A percentile compares a stretch with the other conserved stretches of the same genome.
phyloP scores from a whole-genome alignment of 2,797 vertebrate species.

The Podarcis lilfordi region DNA sequence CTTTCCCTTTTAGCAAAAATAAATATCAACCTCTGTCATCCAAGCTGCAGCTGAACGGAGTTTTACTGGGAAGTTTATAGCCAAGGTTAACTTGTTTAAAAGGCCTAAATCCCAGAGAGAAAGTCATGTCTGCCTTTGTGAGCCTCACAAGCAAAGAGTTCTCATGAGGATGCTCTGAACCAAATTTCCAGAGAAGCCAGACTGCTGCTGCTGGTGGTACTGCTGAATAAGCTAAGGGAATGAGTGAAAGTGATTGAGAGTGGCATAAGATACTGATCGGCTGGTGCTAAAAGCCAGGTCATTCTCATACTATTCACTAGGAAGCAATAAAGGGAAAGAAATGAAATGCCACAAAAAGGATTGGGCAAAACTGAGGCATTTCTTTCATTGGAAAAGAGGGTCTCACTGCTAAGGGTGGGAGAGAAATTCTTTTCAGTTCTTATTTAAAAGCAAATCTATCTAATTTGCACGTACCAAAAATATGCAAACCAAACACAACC shows the following conservation, averaged over 20 bases:
- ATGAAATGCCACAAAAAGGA: neutral
- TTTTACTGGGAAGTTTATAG: conserved; percentile 18
- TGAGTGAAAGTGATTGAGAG: neutral
- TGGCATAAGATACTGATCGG: neutral
- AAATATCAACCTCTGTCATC: conserved; percentile 20
- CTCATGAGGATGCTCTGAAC: neutral
- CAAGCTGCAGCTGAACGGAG: conserved; percentile 13
- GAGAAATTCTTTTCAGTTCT: no score
- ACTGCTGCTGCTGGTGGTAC: neutral
- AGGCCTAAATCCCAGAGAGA: conserved; percentile 1
- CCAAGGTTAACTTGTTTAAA: conserved; percentile 1
- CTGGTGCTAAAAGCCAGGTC: neutral
- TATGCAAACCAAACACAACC: no score
- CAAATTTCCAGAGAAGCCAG: neutral
- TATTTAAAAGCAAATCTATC: no score
- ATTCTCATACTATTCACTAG: neutral
- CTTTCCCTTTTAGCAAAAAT: conserved; percentile 21
- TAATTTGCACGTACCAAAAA: no score
- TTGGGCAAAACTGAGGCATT: neutral
- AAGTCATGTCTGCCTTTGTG: neutral
- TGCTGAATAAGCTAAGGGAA: neutral
- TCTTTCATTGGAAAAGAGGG: neutral
- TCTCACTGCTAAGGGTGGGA: neutral
- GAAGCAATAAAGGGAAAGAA: neutral
- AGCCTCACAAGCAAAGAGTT: neutral